phyloP scores from a whole-genome alignment of 2,888 invertebrate genomes.

The Carcina quercana region DNA sequence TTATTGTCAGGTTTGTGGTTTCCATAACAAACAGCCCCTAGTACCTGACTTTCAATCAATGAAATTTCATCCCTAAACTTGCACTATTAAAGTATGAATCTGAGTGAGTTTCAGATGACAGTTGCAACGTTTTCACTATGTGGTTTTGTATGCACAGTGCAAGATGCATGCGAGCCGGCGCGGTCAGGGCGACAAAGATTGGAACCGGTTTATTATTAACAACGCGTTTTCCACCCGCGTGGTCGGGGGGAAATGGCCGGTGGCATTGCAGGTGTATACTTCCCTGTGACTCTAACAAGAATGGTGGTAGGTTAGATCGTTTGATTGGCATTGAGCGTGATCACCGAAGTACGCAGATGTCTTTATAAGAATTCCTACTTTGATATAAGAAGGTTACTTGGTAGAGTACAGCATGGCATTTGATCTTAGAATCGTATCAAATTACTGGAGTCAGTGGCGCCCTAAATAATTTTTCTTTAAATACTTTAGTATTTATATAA shows the following conservation, averaged over 20 bases:
- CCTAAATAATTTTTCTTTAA: no score
- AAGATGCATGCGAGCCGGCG: conserved; percentile 59
- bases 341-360: no score
- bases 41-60: conserved; percentile 22
- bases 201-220: conserved; percentile 58
- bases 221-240: conserved; percentile 48
- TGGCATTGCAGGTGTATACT: conserved; percentile 23
- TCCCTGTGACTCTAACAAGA: no score
- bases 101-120: neutral
- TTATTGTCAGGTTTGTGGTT: conserved; percentile 64
- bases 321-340: no score
- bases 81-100: conserved; percentile 11
- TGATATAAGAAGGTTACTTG: no score
- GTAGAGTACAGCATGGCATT: no score
- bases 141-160: conserved; percentile 52
- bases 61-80: conserved; percentile 14
- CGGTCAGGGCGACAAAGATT: conserved; percentile 66
- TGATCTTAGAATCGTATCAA: no score
- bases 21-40: conserved; percentile 39
- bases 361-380: no score
- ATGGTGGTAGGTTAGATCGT: no score
- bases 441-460: no score
- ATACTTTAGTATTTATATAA: no score
- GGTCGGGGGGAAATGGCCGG: conserved; percentile 23
- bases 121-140: conserved; percentile 21